Percentiles rank a stretch among this genome's conserved stretches.
Evolutionary conservation across 2,888 invertebrate genomes (phyloP).

Genomic region (Molorchus minor): DNA sequence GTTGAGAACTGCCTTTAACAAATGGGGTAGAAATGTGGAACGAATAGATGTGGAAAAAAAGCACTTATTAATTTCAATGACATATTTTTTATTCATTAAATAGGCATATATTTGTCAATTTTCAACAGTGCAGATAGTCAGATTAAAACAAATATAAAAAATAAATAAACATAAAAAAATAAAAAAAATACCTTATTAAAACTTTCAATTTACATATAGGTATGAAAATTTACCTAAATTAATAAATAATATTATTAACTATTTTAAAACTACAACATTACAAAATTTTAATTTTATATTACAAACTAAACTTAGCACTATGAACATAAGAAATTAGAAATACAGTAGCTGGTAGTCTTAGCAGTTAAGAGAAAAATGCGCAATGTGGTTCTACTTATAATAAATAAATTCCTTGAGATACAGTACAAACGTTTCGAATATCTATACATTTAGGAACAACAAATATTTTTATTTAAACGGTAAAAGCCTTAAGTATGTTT

Average conservation of each 20-base stretch:
- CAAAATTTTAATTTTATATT: not conserved
- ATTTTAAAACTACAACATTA: not conserved
- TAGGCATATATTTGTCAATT: constrained; percentile 12
- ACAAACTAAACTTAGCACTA: not conserved
- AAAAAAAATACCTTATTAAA: constrained; percentile 11
- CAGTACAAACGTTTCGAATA: not conserved
- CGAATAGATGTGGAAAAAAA: no score
- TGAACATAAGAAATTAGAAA: not conserved
- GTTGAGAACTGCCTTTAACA: no score
- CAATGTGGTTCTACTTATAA: not conserved
- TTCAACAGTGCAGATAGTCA: constrained; percentile 12
- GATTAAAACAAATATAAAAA: constrained; percentile 21
- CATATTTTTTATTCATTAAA: constrained; percentile 6
- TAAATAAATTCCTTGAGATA: not conserved
- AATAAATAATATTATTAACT: constrained; percentile 10
- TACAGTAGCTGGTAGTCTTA: not conserved
- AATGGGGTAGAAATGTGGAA: no score
- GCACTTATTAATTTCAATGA: no score
- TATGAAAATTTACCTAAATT: not conserved
- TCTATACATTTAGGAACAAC: constrained; percentile 13
- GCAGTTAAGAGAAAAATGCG: not conserved
- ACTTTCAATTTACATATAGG: constrained; percentile 1
- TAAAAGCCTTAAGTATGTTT: not conserved
- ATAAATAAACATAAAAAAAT: constrained; percentile 22
- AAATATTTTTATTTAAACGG: not conserved